Evolutionary conservation across 2,888 invertebrate species (phyloP).

Genomic region (Agriopis leucophaearia): DNA sequence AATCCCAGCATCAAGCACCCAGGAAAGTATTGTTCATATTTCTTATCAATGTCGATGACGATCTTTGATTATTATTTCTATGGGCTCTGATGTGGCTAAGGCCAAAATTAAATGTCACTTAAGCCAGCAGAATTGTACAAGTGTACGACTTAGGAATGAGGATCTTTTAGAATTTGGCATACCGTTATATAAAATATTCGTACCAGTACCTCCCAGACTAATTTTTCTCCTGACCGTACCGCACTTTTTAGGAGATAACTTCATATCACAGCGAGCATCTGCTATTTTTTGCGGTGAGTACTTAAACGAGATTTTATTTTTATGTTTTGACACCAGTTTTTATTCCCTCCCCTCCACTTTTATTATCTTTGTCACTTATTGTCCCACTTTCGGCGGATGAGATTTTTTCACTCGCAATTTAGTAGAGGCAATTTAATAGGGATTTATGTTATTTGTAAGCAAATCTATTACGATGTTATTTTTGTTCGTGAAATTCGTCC

Average conservation of each 20-base stretch:
- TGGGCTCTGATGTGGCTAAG: too few relatives aligned
- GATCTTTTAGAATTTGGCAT: too few relatives aligned
- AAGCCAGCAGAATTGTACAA: too few relatives aligned
- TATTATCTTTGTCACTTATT: conserved; percentile 42
- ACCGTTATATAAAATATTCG: background rate
- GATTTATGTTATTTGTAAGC: background rate
- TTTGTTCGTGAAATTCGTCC: too few relatives aligned
- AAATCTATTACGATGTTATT: background rate
- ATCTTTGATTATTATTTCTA: too few relatives aligned
- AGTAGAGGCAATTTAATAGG: background rate
- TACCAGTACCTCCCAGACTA: conserved; percentile 21
- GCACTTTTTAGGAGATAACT: conserved; percentile 48
- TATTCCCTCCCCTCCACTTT: conserved; percentile 40
- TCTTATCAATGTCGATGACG: too few relatives aligned
- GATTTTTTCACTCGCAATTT: conserved; percentile 29
- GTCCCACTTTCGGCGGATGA: conserved; percentile 28
- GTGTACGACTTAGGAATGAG: too few relatives aligned
- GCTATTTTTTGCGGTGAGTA: conserved; percentile 43
- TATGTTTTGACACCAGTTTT: conserved; percentile 40
- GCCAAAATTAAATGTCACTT: too few relatives aligned
- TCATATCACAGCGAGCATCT: conserved; percentile 50
- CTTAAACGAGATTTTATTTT: conserved; percentile 50
- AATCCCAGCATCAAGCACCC: too few relatives aligned
- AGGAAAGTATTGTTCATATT: too few relatives aligned
- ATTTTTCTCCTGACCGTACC: conserved; percentile 36